phyloP scores from a whole-genome alignment of 2,113 vertebrate genomes.

The Semicossyphus pulcher region DNA sequence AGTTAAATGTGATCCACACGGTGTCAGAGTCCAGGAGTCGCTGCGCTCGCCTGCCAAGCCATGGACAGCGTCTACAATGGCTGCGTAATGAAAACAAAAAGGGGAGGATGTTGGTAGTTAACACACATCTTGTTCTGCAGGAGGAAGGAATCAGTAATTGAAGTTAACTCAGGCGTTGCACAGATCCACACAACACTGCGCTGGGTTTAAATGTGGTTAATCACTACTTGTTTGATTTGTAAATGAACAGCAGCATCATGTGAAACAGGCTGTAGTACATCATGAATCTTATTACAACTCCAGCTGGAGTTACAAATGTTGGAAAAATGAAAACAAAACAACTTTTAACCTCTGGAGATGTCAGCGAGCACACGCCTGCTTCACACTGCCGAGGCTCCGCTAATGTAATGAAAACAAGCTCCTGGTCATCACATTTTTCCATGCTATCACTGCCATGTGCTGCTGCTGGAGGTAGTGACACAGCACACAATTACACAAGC shows the following conservation, averaged over 20 bases:
- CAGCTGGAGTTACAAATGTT: conserved; percentile 31
- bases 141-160: conserved; percentile 63
- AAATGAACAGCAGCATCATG: conserved; percentile 32
- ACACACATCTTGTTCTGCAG: conserved; percentile 53
- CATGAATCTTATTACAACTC: conserved; percentile 19
- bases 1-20: conserved; percentile 69
- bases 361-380: conserved; percentile 52
- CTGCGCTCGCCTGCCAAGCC: conserved; percentile 63
- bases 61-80: conserved; percentile 62
- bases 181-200: conserved; percentile 21
- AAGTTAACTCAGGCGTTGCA: conserved; percentile 58
- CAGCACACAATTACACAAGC: conserved; percentile 57
- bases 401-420: conserved; percentile 68
- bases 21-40: conserved; percentile 66
- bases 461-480: conserved; percentile 45
- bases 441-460: conserved; percentile 60
- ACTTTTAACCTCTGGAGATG: conserved; percentile 50
- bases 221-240: conserved; percentile 52
- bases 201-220: conserved; percentile 52
- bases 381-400: conserved; percentile 43
- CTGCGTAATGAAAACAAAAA: conserved; percentile 69
- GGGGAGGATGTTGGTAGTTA: conserved; percentile 60
- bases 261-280: conserved; percentile 32
- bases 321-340: conserved; percentile 55
- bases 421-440: conserved; percentile 68